Conservation (phyloP, 2,888 invertebrate genomes). For the Thalpophila matura region DNA sequence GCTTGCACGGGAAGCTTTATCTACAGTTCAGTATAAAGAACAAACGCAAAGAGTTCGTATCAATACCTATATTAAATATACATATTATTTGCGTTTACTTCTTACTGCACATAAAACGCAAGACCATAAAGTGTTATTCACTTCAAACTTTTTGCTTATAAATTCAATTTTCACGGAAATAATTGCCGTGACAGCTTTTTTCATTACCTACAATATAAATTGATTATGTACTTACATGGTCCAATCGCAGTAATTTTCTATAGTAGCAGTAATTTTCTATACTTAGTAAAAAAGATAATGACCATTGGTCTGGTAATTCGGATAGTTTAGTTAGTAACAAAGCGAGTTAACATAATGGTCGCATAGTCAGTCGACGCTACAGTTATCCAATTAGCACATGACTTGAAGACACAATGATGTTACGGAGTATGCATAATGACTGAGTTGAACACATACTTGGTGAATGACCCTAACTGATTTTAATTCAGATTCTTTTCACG, state of each 20-base stretch:
- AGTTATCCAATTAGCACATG: constrained; percentile 51
- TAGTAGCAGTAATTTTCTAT: constrained; percentile 27
- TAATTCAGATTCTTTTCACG: background rate
- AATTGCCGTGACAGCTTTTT: constrained; percentile 13
- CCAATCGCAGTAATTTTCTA: constrained; percentile 24
- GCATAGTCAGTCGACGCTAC: constrained; percentile 22
- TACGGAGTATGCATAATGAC: constrained; percentile 15
- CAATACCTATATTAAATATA: too few species aligned
- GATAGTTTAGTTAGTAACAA: constrained; percentile 18
- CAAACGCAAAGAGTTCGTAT: background rate
- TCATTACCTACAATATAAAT: constrained; percentile 1
- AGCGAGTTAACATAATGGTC: constrained; percentile 24
- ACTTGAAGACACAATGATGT: constrained; percentile 30
- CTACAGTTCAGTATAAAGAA: background rate
- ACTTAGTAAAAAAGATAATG: constrained; percentile 35
- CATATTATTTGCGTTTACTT: too few species aligned
- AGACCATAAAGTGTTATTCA: background rate
- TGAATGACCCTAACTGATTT: background rate
- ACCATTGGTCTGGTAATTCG: constrained; percentile 17
- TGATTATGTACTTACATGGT: constrained; percentile 1
- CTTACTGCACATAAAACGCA: background rate
- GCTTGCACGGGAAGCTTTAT: constrained; percentile 32
- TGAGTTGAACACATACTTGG: background rate
- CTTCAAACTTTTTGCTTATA: constrained; percentile 14
- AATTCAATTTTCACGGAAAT: constrained; percentile 5